Evolutionary conservation across 2,888 invertebrate genomes (phyloP), one percentile per base, ranked within the genome.

Genomic region (Norana najaformis): DNA sequence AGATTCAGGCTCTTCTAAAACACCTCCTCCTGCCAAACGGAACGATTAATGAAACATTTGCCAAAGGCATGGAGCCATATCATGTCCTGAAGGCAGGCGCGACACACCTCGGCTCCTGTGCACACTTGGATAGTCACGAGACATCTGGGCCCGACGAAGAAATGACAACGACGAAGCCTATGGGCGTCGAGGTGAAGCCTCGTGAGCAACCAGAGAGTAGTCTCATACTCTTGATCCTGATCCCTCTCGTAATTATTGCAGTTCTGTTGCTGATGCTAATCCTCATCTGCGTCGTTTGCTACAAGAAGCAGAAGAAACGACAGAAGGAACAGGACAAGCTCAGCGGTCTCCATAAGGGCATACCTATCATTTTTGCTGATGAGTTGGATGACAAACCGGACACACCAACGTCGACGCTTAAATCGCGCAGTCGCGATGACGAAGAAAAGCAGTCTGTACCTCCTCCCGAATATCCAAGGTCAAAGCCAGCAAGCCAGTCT

Each of bases 351-450:
- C 95, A 95, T 91, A 96, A 96, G 93, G 96, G 96, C 89, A 98
- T 98, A 93, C 99, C 99, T 0, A 98, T 99, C 83, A 99, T 99
- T 94, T 98, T 99, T 93, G 95, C 96, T 23, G 98, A 99, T 95
- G 99, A 99, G 95, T 96, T 99, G 88, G 98, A 98, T 93, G 90
- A 39, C 30, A 88, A 89, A 38, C 83, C 53, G n/a, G 90, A 90
- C 41, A 89, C 83, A n/a, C 83, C 41, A 16, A 41, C 89, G 88
- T 89, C 89, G 92, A 98, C 98, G 13, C 97, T 98, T 90, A 98
- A 99, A 93, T 96, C 98, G 95, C 97, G 98, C 88, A 88, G 89
- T 23, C 41, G 89, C 36, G 34, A 88, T 37, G 53, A 38, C 30
- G 90, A 88, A 35, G 39, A 35, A 41, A 88, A 53, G 23, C 83